Evolutionary conservation across 2,113 vertebrate species (phyloP).

Genomic region (Oncorhynchus clarkii): DNA sequence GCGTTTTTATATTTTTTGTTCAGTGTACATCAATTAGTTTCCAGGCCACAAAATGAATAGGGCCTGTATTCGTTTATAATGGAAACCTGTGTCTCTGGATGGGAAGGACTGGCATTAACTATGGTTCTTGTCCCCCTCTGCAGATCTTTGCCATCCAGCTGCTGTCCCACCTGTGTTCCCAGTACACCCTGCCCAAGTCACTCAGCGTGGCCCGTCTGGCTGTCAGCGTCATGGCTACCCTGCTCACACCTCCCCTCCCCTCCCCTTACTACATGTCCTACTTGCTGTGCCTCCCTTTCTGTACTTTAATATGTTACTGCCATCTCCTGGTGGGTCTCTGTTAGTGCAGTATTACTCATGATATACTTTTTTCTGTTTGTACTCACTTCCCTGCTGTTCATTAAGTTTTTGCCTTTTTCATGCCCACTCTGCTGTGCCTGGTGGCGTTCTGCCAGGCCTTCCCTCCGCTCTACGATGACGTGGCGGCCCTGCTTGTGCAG

Average conservation of each 20-base stretch:
- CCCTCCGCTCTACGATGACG: conserved; percentile 92
- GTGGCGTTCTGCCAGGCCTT: conserved; percentile 96
- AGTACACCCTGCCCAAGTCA: conserved; percentile 94
- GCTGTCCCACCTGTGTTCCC: conserved; percentile 91
- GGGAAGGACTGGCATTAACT: background rate
- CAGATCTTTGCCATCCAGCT: conserved; percentile 98
- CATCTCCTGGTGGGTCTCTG: conserved; percentile 54
- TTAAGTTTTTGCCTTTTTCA: conserved; percentile 81
- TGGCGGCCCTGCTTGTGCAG: conserved; percentile 89
- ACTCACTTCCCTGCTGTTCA: conserved; percentile 68
- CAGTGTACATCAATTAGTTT: background rate
- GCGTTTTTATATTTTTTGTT: no score
- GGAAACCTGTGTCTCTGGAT: background rate
- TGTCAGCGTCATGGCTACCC: conserved; percentile 94
- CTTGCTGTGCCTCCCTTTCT: conserved; percentile 73
- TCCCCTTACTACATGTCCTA: no score
- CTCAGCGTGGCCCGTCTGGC: conserved; percentile 93
- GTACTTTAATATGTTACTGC: conserved; percentile 37
- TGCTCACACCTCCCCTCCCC: conserved; percentile 74
- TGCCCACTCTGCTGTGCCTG: conserved; percentile 95
- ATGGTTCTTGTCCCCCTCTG: conserved; percentile 30
- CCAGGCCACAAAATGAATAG: background rate
- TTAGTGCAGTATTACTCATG: conserved; percentile 27
- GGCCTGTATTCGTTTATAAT: background rate
- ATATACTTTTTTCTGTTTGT: background rate